Percentiles rank a stretch among this genome's conserved stretches.
phyloP scores from a whole-genome alignment of 2,888 invertebrate species.

The Agapetus fuscipes region DNA sequence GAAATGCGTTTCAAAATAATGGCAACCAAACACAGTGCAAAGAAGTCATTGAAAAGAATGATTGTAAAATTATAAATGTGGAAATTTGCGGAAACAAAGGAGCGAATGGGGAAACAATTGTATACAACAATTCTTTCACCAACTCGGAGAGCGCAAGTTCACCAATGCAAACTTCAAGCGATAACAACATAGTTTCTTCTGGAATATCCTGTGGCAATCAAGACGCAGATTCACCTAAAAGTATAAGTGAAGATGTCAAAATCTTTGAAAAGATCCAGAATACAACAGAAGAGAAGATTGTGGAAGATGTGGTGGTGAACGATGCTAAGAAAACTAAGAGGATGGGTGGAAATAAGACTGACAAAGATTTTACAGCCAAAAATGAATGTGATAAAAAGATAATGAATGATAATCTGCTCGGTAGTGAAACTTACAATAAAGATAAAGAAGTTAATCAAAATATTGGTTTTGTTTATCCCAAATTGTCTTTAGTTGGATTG shows the following conservation, averaged over 20 bases:
- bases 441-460: conserved; percentile 14
- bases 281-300: neutral
- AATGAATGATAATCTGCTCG: neutral
- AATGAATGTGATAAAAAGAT: conserved; percentile 3
- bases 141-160: conserved; percentile 37
- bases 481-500: conserved; percentile 11
- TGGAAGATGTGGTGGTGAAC: conserved; percentile 1
- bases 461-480: conserved; percentile 16
- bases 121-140: conserved; percentile 32
- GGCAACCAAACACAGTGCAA: too few relatives aligned
- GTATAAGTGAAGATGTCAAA: conserved; percentile 11
- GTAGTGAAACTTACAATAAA: conserved; percentile 5
- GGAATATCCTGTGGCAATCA: conserved; percentile 30
- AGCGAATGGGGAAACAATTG: conserved; percentile 29
- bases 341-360: neutral
- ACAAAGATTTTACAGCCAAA: neutral
- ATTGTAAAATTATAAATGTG: conserved; percentile 10
- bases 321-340: neutral
- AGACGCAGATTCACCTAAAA: conserved; percentile 35
- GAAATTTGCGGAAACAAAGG: conserved; percentile 24
- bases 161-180: conserved; percentile 40
- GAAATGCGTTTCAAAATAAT: too few relatives aligned
- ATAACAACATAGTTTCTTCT: conserved; percentile 33
- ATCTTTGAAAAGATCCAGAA: conserved; percentile 5
- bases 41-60: neutral